These are phyloP conservation scores for Aplodontia rufa DNA, from an alignment of 2,113 vertebrate species.

Conservation along the genomic window DNA sequence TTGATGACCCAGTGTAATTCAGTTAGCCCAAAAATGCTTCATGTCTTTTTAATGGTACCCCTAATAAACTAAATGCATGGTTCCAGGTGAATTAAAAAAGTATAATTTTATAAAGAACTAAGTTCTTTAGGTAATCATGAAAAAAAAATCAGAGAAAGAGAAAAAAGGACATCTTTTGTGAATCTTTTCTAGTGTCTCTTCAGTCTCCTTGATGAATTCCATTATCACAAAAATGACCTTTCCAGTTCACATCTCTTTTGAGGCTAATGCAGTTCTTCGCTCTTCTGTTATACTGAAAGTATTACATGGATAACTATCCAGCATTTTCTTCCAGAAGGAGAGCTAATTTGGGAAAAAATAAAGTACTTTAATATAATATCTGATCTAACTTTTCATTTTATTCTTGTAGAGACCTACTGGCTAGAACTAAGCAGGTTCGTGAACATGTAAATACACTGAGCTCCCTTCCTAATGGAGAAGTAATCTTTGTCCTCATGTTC, in stretches of 20 bases:
- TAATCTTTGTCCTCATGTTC: slow-evolving; percentile 73
- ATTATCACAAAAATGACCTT: slow-evolving; percentile 84
- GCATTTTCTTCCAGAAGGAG: slow-evolving; percentile 80
- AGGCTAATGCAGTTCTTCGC: slow-evolving; percentile 80
- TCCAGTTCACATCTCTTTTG: slow-evolving; percentile 82
- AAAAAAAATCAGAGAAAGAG: slow-evolving; percentile 61
- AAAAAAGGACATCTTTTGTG: slow-evolving; percentile 77
- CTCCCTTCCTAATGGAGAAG: slow-evolving; percentile 59
- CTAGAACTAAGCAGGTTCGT: slow-evolving; percentile 65
- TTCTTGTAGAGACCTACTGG: slow-evolving; percentile 59
- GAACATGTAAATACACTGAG: slow-evolving; percentile 64
- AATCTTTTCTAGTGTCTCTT: slow-evolving; percentile 71
- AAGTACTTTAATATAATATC: slow-evolving; percentile 78
- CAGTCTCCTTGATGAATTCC: slow-evolving; percentile 81
- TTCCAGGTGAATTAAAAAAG: slow-evolving; percentile 59
- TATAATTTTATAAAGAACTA: slow-evolving; percentile 65
- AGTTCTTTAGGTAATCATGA: slow-evolving; percentile 72
- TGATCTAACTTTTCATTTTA: slow-evolving; percentile 49
- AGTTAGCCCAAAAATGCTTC: slow-evolving; percentile 52
- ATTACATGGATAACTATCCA: slow-evolving; percentile 83
- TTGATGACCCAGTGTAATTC: slow-evolving; percentile 65
- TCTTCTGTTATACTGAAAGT: slow-evolving; percentile 84
- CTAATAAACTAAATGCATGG: slow-evolving; percentile 66
- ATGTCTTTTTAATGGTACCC: slow-evolving; percentile 53
- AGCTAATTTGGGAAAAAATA: slow-evolving; percentile 83